Conservation (phyloP, 2,797 vertebrate genomes). For the Gymnoscopelus braueri region DNA sequence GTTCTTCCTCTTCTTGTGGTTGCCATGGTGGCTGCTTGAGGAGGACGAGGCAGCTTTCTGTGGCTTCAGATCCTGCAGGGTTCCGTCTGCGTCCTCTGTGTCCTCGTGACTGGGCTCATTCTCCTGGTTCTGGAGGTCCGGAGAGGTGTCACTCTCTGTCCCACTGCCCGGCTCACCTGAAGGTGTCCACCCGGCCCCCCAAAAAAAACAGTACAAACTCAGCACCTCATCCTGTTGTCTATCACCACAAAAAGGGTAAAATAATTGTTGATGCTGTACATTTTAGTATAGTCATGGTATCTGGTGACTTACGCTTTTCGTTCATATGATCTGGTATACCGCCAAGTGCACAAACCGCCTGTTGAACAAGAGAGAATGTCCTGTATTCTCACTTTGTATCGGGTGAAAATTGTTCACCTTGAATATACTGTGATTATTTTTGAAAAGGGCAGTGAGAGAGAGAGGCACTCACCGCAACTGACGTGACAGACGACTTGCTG, state of each 20-base stretch:
- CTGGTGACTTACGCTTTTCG: constrained; percentile 91
- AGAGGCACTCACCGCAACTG: constrained; percentile 88
- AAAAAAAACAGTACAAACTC: background rate
- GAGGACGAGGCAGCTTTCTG: constrained; percentile 96
- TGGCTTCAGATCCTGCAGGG: constrained; percentile 94
- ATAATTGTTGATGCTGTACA: rapidly evolving
- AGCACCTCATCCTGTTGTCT: background rate
- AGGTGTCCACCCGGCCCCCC: background rate
- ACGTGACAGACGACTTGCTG: constrained; percentile 98
- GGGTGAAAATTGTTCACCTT: background rate
- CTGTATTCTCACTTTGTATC: background rate
- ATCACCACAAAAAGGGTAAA: background rate
- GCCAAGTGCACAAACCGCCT: constrained; percentile 95
- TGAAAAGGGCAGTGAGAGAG: background rate
- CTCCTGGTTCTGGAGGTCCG: constrained; percentile 98
- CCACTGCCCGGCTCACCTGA: constrained; percentile 95
- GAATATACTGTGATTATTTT: background rate
- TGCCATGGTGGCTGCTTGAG: constrained; percentile 93
- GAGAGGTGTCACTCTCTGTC: constrained; percentile 95
- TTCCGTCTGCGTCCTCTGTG: constrained; percentile 91
- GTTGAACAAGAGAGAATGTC: constrained; percentile 14
- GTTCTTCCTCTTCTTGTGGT: constrained; percentile 98
- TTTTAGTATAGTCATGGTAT: background rate
- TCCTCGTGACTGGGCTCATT: constrained; percentile 97
- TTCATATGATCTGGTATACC: constrained; percentile 97